Percentiles rank a stretch among this genome's conserved stretches.
Evolutionary conservation across 2,888 invertebrate genomes (phyloP).

Genomic region (Eilema depressum): DNA sequence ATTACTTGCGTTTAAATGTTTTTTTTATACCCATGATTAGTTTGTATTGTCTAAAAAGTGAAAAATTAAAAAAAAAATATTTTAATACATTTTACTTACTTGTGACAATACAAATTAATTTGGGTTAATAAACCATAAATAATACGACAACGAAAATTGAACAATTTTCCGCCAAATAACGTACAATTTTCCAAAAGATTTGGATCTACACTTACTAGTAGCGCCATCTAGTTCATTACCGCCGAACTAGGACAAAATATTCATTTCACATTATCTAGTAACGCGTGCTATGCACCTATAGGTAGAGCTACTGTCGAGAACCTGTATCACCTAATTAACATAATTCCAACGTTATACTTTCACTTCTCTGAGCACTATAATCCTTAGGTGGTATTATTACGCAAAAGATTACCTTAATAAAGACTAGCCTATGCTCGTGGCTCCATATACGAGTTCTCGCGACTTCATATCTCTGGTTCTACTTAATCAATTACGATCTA

Average conservation of each 20-base stretch:
- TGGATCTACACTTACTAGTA: slow-evolving; percentile 16
- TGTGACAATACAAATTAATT: not conserved
- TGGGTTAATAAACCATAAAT: not conserved
- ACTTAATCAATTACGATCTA: no score
- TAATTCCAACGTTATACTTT: slow-evolving; percentile 27
- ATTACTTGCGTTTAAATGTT: no score
- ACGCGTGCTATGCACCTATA: slow-evolving; percentile 24
- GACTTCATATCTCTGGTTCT: no score
- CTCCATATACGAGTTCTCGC: no score
- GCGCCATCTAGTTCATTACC: slow-evolving; percentile 39
- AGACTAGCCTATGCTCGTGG: no score
- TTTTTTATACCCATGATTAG: no score
- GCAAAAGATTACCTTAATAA: not conserved
- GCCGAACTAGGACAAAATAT: slow-evolving; percentile 21
- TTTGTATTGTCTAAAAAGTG: no score
- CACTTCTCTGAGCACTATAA: slow-evolving; percentile 13
- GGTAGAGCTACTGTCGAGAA: slow-evolving; percentile 42
- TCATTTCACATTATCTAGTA: slow-evolving; percentile 19
- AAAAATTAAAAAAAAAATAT: not conserved
- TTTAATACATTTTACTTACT: not conserved
- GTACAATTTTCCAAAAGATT: slow-evolving; percentile 4
- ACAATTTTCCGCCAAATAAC: slow-evolving; percentile 6
- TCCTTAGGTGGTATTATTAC: not conserved
- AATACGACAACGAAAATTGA: not conserved
- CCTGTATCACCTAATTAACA: not conserved